Evolutionary conservation across 2,888 invertebrate genomes (phyloP), one percentile per base, ranked within the genome.

Genomic region (Oscheius onirici): DNA sequence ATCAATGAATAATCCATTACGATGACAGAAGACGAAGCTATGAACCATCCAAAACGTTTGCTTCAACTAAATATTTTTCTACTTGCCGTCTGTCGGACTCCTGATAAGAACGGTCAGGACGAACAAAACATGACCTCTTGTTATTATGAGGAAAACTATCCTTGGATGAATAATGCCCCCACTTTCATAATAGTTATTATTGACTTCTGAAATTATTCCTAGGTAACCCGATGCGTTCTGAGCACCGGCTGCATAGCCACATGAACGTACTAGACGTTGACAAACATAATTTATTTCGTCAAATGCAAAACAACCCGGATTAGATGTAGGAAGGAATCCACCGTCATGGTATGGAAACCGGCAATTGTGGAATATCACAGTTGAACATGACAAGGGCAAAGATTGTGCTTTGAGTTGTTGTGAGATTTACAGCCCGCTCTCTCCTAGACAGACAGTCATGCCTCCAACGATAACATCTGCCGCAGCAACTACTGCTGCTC

Each of bases 401-500:
- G 11, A 60, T 60, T 63, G 49, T 63, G 63, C 63, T 63, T 24
- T 5, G n/a, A 28, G 26, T 28, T 20, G 49, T 63, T 34, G 15
- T 13, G 5, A 24, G 61, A 0, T 52, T 66, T 66, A 66, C 52
- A 66, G 20, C n/a, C 43, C 52, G 52, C 74, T 71, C 57, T 81
- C 76, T 46, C 76, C 79, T 34, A 79, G 66, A 46, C 67, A 81
- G 3, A 77, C 74, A 24, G 81, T 65, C 11, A 78, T 43, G 0
- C 77, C 74, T 46, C 79, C 79, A 1, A 81, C 61, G 54, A 81
- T 69, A 11, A 75, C 73, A 57, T 73, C 75, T 17, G 74, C 74
- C 20, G 75, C 75, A 11, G 77, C 76, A 11, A 79, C 40, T 24
- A 75, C 71, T 15, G 78, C 57, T 0, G 79, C 78, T 17, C 77